A percentile compares a stretch with the other conserved stretches of the same genome.
Conservation (phyloP, 2,888 invertebrate genomes). For the Cepaea hortensis region DNA sequence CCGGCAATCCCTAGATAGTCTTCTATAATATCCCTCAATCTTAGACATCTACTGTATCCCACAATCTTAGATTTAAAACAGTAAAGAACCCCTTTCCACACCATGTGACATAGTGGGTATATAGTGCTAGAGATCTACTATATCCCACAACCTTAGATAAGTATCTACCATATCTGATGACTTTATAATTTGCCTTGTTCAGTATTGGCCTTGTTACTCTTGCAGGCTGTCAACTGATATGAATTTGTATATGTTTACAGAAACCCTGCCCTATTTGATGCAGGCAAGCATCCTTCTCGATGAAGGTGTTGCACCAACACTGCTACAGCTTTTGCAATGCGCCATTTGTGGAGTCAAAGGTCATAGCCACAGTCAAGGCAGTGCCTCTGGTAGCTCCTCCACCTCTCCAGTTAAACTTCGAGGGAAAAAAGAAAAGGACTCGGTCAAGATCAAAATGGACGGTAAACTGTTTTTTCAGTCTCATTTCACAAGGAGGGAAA, state of each 20-base stretch:
- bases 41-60: no score
- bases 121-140: no score
- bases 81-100: no score
- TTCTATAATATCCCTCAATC: no score
- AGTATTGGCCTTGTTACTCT: not conserved
- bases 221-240: not conserved
- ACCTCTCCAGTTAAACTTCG: constrained; percentile 66
- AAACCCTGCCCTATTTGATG: constrained; percentile 87
- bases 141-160: no score
- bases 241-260: constrained; percentile 53
- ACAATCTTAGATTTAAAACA: no score
- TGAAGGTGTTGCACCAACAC: constrained; percentile 91
- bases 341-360: constrained; percentile 83
- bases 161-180: no score
- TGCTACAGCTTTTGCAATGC: constrained; percentile 91
- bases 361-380: constrained; percentile 51
- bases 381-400: constrained; percentile 53
- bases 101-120: no score
- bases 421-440: constrained; percentile 49
- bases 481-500: not conserved
- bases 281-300: constrained; percentile 89
- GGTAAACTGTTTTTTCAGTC: constrained; percentile 27
- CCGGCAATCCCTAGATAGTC: no score
- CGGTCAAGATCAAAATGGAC: constrained; percentile 43
- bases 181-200: no score